Evolutionary conservation across 2,888 invertebrate species (phyloP), one percentile per base, ranked within the genome.

Genomic region (Neria commutata): DNA sequence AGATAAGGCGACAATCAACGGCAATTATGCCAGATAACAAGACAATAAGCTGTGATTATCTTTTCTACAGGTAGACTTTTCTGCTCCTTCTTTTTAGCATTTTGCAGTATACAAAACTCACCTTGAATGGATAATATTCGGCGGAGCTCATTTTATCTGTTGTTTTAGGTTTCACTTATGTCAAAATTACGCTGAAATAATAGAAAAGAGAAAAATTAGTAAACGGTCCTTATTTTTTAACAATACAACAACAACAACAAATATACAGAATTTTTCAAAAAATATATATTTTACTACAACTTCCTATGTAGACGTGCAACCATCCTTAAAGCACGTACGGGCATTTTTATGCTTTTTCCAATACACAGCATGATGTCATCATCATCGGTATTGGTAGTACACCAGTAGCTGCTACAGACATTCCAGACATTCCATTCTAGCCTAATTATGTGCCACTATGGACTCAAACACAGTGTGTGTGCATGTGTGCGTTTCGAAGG

Each of bases 51-150:
- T 33, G 21, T 1, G 0, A 54, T 33, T 23, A 40, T 40, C 26
- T 40, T 14, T 16, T 23, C 40, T 14, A 33, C 19, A 23, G n/a
- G 2, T 17, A 2, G n/a, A 51, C n/a, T n/a, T n/a, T n/a, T n/a
- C n/a, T n/a, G n/a, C n/a, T n/a, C n/a, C n/a, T n/a, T n/a, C n/a
- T n/a, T n/a, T n/a, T n/a, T n/a, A n/a, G n/a, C n/a, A n/a, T n/a
- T n/a, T n/a, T n/a, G n/a, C n/a, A n/a, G n/a, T n/a, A n/a, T n/a
- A n/a, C n/a, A 26, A 54, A 25, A 70, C 75, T 88, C 82, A 92
- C 91, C 88, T 91, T 91, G 88, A 91, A 91, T 76, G 91, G 91
- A 83, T 91, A 92, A 83, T 91, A 92, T 83, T 91, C 91, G 76
- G 90, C 89, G 80, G 89, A 89, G 83, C 88, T 88, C 90, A 90